These are phyloP conservation scores for Pangasius macronema DNA, from an alignment of 2,797 vertebrate genomes.

Conservation along the genomic window DNA sequence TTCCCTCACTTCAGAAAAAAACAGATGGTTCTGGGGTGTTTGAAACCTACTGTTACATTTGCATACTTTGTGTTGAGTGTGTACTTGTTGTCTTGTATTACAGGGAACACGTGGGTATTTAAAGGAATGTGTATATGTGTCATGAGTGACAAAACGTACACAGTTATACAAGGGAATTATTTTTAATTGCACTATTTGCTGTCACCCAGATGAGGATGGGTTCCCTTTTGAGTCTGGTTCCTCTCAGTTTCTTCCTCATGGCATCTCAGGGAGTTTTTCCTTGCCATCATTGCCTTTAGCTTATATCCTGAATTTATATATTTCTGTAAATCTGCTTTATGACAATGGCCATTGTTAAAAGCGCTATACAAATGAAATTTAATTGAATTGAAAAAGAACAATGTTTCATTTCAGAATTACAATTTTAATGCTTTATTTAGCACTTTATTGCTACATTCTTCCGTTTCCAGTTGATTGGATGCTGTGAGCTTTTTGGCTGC, in stretches of 20 bases:
- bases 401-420: not conserved
- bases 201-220: too few relatives aligned
- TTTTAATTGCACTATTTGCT: too few relatives aligned
- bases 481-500: slow-evolving; percentile 4
- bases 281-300: too few relatives aligned
- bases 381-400: not conserved
- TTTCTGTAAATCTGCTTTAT: too few relatives aligned
- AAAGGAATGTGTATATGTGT: not conserved
- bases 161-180: too few relatives aligned
- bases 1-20: not conserved
- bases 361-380: too few relatives aligned
- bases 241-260: too few relatives aligned
- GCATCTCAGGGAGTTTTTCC: too few relatives aligned
- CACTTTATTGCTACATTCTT: not conserved
- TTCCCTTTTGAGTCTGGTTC: too few relatives aligned
- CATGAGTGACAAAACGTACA: too few relatives aligned
- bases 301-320: too few relatives aligned
- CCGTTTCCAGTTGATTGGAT: not conserved
- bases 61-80: not conserved
- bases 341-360: too few relatives aligned
- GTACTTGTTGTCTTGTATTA: not conserved
- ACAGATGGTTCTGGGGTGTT: slow-evolving; percentile 6
- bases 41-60: slow-evolving; percentile 23
- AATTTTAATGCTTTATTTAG: not conserved
- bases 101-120: not conserved